Base-by-base conservation (phyloP, 1,140 invertebrate genomes). In the Brachionus paranguensis region DNA sequence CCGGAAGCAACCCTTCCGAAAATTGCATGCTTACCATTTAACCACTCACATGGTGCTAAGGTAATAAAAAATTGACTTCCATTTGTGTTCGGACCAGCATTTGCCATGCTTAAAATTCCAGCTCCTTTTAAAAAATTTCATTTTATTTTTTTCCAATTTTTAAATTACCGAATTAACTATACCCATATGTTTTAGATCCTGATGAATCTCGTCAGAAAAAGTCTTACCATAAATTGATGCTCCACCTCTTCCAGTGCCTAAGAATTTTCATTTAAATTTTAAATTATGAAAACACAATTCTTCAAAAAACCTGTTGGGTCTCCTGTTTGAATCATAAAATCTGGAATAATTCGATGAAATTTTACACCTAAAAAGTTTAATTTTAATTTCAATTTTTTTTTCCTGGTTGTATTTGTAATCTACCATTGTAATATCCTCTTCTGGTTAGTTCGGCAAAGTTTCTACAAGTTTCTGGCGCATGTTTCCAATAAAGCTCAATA, bases 1-100 rank as follows among this genome's bases (percentile, higher is more conserved):
- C 96, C 96, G 85, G 91, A 91, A 87, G 93, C 91, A 10, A 97
- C 90, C 86, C 96, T 91, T 10, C 96, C 97, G 91, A 99, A 99
- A 88, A 99, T 97, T 8, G 96, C 92, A 89, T 99, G 96, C 89
- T 98, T 98, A 45, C 95, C 94, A 92, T 99, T 97, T 7, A 99
- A 90, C 96, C 96, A 98, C 86, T 98, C 96, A 6, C 96, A 97
- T 6, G 97, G 96, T 0, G 94, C 96, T 84, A 99, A 89, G 0
- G 96, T 98, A 27, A 99, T 96, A 87, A 99, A 99, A 91, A 99
- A 99, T 88, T 99, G 97, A 64, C 95, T 97, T 27, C 96, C 96
- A 91, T 99, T 99, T 17, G 95, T 95, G 87, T 99, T 93, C 2
- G 96, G 95, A 0, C 97, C 97, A 81, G 95, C 94, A 91, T 99